These are phyloP conservation scores for Drosophila ohnishii DNA, from an alignment of 1,140 invertebrate genomes.

Conservation along the genomic window DNA sequence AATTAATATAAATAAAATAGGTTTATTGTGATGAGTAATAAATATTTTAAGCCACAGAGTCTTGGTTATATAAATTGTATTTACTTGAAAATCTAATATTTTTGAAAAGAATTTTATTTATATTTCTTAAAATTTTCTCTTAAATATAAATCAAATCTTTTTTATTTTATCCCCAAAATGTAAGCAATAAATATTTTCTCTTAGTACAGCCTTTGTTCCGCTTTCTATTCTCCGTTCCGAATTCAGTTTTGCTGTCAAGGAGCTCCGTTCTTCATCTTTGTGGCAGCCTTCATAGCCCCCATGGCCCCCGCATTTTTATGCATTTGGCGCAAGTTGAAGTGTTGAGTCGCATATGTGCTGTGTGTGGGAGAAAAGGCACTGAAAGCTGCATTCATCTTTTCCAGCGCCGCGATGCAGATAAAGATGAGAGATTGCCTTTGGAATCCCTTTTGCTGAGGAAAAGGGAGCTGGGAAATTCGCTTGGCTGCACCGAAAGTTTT, in stretches of 20 bases:
- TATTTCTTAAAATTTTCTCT: not conserved
- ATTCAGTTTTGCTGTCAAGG: conserved; percentile 67
- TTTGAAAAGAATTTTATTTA: not conserved
- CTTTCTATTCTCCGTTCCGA: conserved; percentile 32
- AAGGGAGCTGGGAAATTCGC: conserved; percentile 46
- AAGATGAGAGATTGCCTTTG: conserved; percentile 61
- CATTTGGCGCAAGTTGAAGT: conserved; percentile 73
- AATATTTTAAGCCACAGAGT: not conserved
- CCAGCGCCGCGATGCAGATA: conserved; percentile 30
- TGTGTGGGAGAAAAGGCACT: conserved; percentile 44
- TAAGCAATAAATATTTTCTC: not conserved
- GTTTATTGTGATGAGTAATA: not conserved
- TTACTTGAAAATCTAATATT: no score
- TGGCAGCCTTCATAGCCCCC: not conserved
- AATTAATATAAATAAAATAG: not conserved
- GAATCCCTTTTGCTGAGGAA: conserved; percentile 1
- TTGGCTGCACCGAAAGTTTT: conserved; percentile 65
- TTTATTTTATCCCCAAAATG: not conserved
- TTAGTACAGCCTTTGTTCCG: conserved; percentile 38
- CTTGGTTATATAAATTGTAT: not conserved
- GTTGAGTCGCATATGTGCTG: conserved; percentile 61
- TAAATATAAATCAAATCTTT: not conserved
- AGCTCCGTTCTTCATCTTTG: conserved; percentile 52
- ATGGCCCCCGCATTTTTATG: conserved; percentile 66
- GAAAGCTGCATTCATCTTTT: conserved; percentile 47